phyloP scores from a whole-genome alignment of 2,888 invertebrate species.

The Polyommatus iphigenia region DNA sequence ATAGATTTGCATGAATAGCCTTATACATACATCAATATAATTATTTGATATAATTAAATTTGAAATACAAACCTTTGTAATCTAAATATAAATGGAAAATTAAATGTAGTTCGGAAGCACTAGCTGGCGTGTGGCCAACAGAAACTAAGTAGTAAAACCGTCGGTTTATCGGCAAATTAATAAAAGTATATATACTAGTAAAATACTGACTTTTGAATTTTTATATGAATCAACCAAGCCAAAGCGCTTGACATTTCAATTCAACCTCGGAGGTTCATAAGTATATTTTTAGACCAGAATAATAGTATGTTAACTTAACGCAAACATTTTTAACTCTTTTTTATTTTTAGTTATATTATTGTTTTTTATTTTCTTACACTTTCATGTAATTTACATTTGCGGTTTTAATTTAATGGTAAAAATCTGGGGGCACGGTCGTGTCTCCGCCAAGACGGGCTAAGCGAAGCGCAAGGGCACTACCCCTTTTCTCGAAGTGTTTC shows the following conservation, averaged over 20 bases:
- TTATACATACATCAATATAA: background rate
- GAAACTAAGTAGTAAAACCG: constrained; percentile 32
- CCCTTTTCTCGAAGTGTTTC: too few species aligned
- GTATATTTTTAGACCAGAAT: background rate
- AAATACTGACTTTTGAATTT: constrained; percentile 27
- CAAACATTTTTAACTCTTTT: background rate
- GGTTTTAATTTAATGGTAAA: too few species aligned
- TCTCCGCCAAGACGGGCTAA: too few species aligned
- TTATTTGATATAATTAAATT: constrained; percentile 15
- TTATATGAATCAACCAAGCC: constrained; percentile 2
- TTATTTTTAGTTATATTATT: background rate
- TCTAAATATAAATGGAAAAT: constrained; percentile 40
- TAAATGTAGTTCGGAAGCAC: constrained; percentile 39
- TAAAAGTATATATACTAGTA: constrained; percentile 29
- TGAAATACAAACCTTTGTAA: constrained; percentile 41
- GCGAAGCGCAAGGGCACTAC: too few species aligned
- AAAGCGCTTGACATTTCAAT: constrained; percentile 16
- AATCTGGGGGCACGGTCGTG: too few species aligned
- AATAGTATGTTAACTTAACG: background rate
- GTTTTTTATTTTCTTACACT: background rate
- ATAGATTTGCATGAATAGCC: background rate
- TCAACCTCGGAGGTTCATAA: background rate
- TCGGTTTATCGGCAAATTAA: constrained; percentile 33
- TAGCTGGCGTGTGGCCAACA: constrained; percentile 37
- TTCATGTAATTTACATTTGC: background rate